Base-by-base conservation (phyloP, 2,113 vertebrate species). In the Cichladusa arquata region DNA sequence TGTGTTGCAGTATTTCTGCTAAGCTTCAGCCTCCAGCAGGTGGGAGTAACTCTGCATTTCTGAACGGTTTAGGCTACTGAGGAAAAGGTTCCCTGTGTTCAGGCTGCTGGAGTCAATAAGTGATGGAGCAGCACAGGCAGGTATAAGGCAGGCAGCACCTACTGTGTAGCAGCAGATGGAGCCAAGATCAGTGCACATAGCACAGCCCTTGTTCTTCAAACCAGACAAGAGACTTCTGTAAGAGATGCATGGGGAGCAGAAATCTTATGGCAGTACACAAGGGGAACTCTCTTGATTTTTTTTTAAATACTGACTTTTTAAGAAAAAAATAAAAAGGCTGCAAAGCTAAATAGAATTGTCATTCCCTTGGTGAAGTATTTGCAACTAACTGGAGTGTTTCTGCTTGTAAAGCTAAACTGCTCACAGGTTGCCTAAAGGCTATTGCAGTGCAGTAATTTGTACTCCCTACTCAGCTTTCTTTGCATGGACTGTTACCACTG, bases 251-350 rank as follows among this genome's bases (percentile, higher is more conserved):
- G 0, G 50, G 74, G 28, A 92, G 79, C 54, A 78, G 74, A 91
- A 94, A 73, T 60, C 14, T n/a, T 57, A 34, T 0, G 3, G 72
- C 56, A 91, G 29, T 17, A 23, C 40, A 28, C n/a, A 56, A 88
- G 77, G 44, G 31, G 25, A 67, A 60, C 65, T 56, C 14, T 88
- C 80, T 69, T 80, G 34, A n/a, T 29, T 66, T 79, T 31, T 93
- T 89, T 95, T 93, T 57, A 66, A 92, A 92, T 90, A 92, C 45
- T 88, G 84, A 45, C 48, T 84, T 95, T 93, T 53, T 81, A 77
- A 90, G 62, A 80, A 95, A 76, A 92, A 92, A 97, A 96, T 88
- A 95, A 96, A 97, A 83, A 26, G 40, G 50, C 64, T 83, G 79
- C 38, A 66, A 90, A 93, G 71, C 67, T 54, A 36, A 88, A 77